Base-by-base conservation (phyloP, 2,888 invertebrate species). In the Lymantria dispar region DNA sequence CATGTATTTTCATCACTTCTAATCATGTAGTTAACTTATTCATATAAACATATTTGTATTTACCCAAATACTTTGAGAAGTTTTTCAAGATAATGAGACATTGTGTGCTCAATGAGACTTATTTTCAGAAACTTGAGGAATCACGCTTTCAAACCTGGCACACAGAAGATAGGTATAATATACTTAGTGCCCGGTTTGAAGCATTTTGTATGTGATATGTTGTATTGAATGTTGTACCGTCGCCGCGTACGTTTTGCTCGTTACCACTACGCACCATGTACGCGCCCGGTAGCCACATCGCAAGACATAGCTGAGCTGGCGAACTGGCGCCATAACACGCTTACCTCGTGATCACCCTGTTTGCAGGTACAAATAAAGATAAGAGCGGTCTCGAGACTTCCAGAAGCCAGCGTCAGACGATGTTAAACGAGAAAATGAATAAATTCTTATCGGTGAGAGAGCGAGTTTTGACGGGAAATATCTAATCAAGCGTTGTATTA, bases 401-500 rank as follows among this genome's bases (percentile, higher is more conserved):
- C 87, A 93, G 94, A 86, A 93, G 94, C 89, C 95, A 95, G 93
- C 95, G 95, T 78, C 96, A 95, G 87, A 96, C 96, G 90, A 95
- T 96, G 89, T 94, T 97, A 92, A 96, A 96, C 89, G 96, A 97
- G 92, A 96, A 97, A 94, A 97, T 97, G 93, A 96, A 97, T 95
- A 97, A 96, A 90, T 97, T 97, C 92, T 93, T 97, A 93, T 96
- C 96, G 96, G 97, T 97, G 95, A 94, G 94, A 87, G 80, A 83
- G 77, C 80, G 81, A 76, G 68, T 77, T 80, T 78, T 74, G 72
- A 73, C 76, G 82, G 83, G 78, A 73, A 72, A 63, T 69, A 56
- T 62, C 54, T 61, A 55, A 57, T 59, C 69, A 68, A 78, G 82
- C 84, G 83, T 83, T 85, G 85, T 87, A 78, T 77, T 70, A 80